Evolutionary conservation across 2,888 invertebrate genomes (phyloP).

Genomic region (Nudaria mundana): DNA sequence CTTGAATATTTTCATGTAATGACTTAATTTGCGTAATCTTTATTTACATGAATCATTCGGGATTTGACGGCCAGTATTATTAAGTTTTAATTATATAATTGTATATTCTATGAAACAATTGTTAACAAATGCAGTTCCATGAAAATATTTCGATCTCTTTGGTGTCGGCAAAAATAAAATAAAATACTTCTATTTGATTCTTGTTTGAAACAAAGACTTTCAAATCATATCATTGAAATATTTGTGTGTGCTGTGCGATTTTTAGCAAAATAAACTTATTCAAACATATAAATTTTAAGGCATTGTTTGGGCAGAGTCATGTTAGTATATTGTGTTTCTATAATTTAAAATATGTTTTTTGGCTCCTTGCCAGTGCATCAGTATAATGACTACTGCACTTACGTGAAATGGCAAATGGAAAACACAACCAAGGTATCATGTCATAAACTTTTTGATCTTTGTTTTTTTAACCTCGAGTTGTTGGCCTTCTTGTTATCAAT

Average conservation of each 20-base stretch:
- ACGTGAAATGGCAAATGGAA: conserved; percentile 33
- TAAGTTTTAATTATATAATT: too few species aligned
- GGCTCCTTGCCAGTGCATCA: conserved; percentile 55
- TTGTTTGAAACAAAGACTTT: background rate
- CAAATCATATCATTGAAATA: background rate
- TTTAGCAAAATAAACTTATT: conserved; percentile 32
- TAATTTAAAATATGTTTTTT: conserved; percentile 40
- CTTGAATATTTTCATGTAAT: conserved; percentile 29
- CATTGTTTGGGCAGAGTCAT: conserved; percentile 46
- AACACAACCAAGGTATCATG: too few species aligned
- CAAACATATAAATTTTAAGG: conserved; percentile 54
- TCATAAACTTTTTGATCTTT: conserved; percentile 30
- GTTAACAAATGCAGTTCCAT: too few species aligned
- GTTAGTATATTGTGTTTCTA: conserved; percentile 37
- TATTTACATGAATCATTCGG: conserved; percentile 22
- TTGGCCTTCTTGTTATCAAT: conserved; percentile 23
- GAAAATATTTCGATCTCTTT: background rate
- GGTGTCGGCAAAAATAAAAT: background rate
- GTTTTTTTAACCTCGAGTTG: conserved; percentile 36
- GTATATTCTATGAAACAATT: too few species aligned
- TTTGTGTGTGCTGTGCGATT: background rate
- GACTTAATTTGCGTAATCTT: conserved; percentile 33
- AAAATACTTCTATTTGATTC: background rate
- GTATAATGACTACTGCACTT: conserved; percentile 33
- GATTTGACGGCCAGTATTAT: conserved; percentile 9